Conservation (phyloP, 2,797 vertebrate genomes). For the Crenuchus spilurus region DNA sequence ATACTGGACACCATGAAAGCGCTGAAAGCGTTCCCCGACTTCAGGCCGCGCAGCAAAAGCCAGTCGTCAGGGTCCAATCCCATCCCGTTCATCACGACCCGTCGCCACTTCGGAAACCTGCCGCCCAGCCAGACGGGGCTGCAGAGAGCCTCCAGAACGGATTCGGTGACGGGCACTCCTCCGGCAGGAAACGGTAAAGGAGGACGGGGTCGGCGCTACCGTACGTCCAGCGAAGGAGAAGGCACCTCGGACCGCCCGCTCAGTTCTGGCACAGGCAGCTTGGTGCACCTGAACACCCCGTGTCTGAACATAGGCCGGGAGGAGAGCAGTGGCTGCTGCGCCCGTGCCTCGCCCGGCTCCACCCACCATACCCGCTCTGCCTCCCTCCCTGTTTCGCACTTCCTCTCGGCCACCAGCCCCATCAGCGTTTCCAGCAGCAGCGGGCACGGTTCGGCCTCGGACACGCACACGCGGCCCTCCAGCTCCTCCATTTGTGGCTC, state of each 20-base stretch:
- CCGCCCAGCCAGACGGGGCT: slow-evolving; percentile 81
- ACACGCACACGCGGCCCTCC: slow-evolving; percentile 77
- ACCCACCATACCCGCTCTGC: slow-evolving; percentile 78
- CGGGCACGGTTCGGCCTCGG: slow-evolving; percentile 79
- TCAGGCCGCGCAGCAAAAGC: slow-evolving; percentile 85
- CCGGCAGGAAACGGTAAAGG: slow-evolving; percentile 69
- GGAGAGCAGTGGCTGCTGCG: slow-evolving; percentile 73
- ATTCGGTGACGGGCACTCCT: slow-evolving; percentile 72
- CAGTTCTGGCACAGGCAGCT: slow-evolving; percentile 79
- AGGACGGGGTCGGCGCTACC: slow-evolving; percentile 71
- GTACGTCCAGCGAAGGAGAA: slow-evolving; percentile 82
- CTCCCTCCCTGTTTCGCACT: slow-evolving; percentile 78
- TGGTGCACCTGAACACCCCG: slow-evolving; percentile 80
- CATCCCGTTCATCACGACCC: slow-evolving; percentile 82
- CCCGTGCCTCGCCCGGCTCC: slow-evolving; percentile 71
- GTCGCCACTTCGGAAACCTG: slow-evolving; percentile 80
- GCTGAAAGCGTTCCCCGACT: slow-evolving; percentile 84
- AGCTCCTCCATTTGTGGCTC: slow-evolving; percentile 82
- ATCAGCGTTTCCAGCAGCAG: slow-evolving; percentile 83
- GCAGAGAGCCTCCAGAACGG: slow-evolving; percentile 79
- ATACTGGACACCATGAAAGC: slow-evolving; percentile 88
- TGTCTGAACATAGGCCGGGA: slow-evolving; percentile 76
- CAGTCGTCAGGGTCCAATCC: slow-evolving; percentile 82
- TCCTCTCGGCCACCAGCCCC: slow-evolving; percentile 80
- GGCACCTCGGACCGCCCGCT: slow-evolving; percentile 80